Evolutionary conservation across 2,888 invertebrate species (phyloP), one percentile per base, ranked within the genome.

Genomic region (Pyralis farinalis): DNA sequence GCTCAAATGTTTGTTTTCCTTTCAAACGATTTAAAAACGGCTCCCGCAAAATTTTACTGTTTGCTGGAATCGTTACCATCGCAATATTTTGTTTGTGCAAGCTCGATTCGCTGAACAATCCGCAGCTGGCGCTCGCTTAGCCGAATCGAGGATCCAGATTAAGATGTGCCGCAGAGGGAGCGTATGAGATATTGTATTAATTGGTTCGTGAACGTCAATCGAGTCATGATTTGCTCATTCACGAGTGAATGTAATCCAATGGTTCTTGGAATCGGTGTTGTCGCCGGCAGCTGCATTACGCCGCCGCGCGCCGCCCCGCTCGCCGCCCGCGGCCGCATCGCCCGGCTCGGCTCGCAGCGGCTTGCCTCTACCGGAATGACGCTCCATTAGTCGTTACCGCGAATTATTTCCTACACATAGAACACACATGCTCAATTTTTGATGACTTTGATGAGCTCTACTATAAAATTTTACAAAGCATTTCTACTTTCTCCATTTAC

Each of bases 1-100:
- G 67, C 55, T 66, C 70, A 58, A 64, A 64, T 83, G 78, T 85
- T 85, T 84, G 78, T 86, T 85, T 86, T 76, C 70, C 70, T 78
- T 81, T 72, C 70, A 54, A 69, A 69, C 74, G 70, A 73, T 81
- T 77, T 75, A 75, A 77, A 78, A 78, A 75, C 63, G 71, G 78
- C 74, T 75, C 66, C 74, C 71, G 77, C 80, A 68, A 71, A 78
- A 69, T 75, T 81, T 77, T 68, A 78, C 71, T 68, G 71, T 75
- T 80, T 69, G 53, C 69, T 52, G 69, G 74, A 82, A 83, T 71
- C 69, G 62, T 63, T 66, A 57, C 64, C 60, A 62, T 52, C 47
- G 49, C 69, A 73, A 73, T 74, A 75, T 63, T 63, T 74, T 82
- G 83, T 85, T 83, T 83, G 82, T 71, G 56, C 69, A 66, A 72